Conservation (phyloP, 2,113 vertebrate genomes). For the Coreoperca whiteheadi region DNA sequence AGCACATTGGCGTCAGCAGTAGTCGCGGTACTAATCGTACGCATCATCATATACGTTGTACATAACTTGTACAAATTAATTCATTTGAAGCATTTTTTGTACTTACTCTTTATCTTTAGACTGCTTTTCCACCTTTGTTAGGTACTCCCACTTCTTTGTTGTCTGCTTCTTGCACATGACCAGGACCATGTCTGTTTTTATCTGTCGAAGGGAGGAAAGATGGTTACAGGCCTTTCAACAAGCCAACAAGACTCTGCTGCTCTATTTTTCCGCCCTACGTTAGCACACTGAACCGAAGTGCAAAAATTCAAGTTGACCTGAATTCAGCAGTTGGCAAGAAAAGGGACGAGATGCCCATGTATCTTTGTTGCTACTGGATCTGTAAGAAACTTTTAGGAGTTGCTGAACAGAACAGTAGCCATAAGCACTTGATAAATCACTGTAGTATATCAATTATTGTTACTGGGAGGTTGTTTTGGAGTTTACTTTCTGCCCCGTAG, state of each 20-base stretch:
- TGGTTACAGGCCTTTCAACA: background rate
- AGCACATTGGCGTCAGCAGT: background rate
- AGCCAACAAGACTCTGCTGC: background rate
- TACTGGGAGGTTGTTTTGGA: background rate
- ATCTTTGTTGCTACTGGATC: background rate
- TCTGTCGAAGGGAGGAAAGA: constrained; percentile 75
- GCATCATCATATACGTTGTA: background rate
- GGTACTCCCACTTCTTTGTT: constrained; percentile 93
- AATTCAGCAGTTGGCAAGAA: background rate
- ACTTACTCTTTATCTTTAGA: constrained; percentile 97
- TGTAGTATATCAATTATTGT: background rate
- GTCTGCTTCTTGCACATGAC: constrained; percentile 94
- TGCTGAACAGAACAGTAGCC: background rate
- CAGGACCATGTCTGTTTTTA: constrained; percentile 95
- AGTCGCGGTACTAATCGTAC: too few relatives aligned
- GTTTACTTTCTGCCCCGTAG: background rate
- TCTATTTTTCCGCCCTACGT: background rate
- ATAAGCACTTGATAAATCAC: background rate
- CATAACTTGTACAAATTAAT: background rate
- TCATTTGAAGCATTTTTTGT: background rate
- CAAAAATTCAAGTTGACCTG: background rate
- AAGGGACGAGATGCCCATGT: background rate
- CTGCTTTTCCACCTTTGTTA: constrained; percentile 95
- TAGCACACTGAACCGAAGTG: rapidly evolving
- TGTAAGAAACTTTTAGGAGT: background rate